Conservation (phyloP, 2,888 invertebrate species). For the Agriopis leucophaearia region DNA sequence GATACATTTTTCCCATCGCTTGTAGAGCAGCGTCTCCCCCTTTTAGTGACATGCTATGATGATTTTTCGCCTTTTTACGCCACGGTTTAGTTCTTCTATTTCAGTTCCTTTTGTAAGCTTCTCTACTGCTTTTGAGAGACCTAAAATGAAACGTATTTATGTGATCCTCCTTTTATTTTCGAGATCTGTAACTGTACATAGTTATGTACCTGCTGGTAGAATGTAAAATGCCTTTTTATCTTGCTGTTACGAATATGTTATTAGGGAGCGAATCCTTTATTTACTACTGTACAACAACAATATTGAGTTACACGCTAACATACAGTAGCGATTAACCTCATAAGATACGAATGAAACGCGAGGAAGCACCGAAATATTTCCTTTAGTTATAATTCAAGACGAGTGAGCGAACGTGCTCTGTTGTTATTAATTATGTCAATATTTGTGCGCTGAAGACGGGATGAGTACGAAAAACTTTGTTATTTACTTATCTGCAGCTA, state of each 20-base stretch:
- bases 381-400: slow-evolving; percentile 66
- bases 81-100: slow-evolving; percentile 48
- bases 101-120: slow-evolving; percentile 34
- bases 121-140: slow-evolving; percentile 30
- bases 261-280: slow-evolving; percentile 19
- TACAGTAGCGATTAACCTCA: slow-evolving; percentile 35
- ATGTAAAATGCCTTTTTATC: slow-evolving; percentile 18
- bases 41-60: slow-evolving; percentile 67
- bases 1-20: slow-evolving; percentile 74
- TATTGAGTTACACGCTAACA: slow-evolving; percentile 34
- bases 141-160: slow-evolving; percentile 35
- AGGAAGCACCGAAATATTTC: slow-evolving; percentile 46
- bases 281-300: slow-evolving; percentile 15
- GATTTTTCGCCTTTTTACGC: slow-evolving; percentile 66
- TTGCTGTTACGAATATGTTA: slow-evolving; percentile 20
- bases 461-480: slow-evolving; percentile 68
- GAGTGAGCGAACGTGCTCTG: slow-evolving; percentile 68
- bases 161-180: slow-evolving; percentile 26
- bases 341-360: slow-evolving; percentile 44
- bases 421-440: slow-evolving; percentile 79
- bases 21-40: slow-evolving; percentile 67
- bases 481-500: slow-evolving; percentile 67
- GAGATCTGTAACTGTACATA: slow-evolving; percentile 10
- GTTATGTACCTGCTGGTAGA: slow-evolving; percentile 6
- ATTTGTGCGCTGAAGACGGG: slow-evolving; percentile 72